Evolutionary conservation across 2,888 invertebrate genomes (phyloP).

Genomic region (Pseudococcus viburni): DNA sequence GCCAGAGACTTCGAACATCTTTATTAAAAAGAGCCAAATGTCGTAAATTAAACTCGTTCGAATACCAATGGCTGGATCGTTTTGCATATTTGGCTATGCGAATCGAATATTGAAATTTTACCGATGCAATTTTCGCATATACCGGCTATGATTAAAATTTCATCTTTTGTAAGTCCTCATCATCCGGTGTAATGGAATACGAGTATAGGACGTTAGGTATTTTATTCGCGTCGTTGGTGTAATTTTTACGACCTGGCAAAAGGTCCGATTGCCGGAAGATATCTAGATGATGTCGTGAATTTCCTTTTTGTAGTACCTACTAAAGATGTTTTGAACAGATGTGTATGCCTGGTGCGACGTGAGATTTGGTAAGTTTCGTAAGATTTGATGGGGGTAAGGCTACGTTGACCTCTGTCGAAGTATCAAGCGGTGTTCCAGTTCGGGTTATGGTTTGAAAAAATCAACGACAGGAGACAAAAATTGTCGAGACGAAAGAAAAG

Average conservation of each 20-base stretch:
- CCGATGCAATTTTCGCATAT: constrained; percentile 3
- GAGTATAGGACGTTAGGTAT: neutral
- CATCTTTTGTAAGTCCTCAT: neutral
- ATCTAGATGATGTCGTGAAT: no score
- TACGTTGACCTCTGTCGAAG: no score
- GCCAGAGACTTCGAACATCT: neutral
- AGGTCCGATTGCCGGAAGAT: neutral
- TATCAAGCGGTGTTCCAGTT: no score
- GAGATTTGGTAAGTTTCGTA: no score
- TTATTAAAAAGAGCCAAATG: constrained; percentile 42
- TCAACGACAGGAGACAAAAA: no score
- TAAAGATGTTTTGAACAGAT: no score
- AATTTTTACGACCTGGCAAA: constrained; percentile 38
- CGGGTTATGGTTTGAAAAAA: no score
- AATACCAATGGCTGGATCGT: neutral
- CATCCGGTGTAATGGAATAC: neutral
- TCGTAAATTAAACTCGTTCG: constrained; percentile 8
- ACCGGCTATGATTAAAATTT: constrained; percentile 7
- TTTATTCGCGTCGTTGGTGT: neutral
- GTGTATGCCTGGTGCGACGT: no score
- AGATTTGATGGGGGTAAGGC: no score
- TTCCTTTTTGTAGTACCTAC: no score
- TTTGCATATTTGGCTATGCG: constrained; percentile 43
- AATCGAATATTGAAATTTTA: constrained; percentile 36
- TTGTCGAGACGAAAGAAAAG: no score